phyloP scores from a whole-genome alignment of 2,888 invertebrate genomes.

The Acronicta psi region DNA sequence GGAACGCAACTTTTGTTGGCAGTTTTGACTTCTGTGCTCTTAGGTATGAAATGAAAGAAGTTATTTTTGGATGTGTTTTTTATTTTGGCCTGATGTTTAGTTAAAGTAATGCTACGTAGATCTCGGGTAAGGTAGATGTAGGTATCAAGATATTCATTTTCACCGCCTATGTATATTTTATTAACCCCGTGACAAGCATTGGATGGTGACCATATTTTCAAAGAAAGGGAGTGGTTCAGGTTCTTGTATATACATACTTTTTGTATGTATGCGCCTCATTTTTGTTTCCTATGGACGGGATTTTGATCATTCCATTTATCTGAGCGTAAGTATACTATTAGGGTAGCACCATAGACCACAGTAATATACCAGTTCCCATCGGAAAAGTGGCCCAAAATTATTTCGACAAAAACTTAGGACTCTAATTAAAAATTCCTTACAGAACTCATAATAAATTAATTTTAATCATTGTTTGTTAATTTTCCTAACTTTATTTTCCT shows the following conservation, averaged over 20 bases:
- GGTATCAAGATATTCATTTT: too few relatives aligned
- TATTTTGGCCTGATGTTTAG: constrained; percentile 33
- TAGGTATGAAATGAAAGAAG: constrained; percentile 41
- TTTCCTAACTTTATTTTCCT: constrained; percentile 36
- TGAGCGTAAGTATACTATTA: too few relatives aligned
- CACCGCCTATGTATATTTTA: too few relatives aligned
- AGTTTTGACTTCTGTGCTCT: constrained; percentile 43
- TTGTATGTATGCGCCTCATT: too few relatives aligned
- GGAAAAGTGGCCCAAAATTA: constrained; percentile 7
- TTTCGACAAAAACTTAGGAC: constrained; percentile 21
- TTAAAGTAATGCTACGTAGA: background rate
- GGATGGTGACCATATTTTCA: too few relatives aligned
- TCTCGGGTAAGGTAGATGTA: too few relatives aligned
- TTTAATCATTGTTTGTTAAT: constrained; percentile 44
- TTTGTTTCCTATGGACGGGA: too few relatives aligned
- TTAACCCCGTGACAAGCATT: too few relatives aligned
- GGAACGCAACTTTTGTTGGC: constrained; percentile 51
- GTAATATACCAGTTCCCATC: background rate
- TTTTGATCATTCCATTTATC: too few relatives aligned
- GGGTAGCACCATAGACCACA: too few relatives aligned
- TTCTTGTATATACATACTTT: too few relatives aligned
- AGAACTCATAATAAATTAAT: constrained; percentile 23
- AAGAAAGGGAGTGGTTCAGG: too few relatives aligned
- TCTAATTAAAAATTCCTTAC: constrained; percentile 16
- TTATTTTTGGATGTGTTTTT: constrained; percentile 39